Conservation (phyloP, 2,888 invertebrate genomes). For the Gymnoscelis rufifasciata region DNA sequence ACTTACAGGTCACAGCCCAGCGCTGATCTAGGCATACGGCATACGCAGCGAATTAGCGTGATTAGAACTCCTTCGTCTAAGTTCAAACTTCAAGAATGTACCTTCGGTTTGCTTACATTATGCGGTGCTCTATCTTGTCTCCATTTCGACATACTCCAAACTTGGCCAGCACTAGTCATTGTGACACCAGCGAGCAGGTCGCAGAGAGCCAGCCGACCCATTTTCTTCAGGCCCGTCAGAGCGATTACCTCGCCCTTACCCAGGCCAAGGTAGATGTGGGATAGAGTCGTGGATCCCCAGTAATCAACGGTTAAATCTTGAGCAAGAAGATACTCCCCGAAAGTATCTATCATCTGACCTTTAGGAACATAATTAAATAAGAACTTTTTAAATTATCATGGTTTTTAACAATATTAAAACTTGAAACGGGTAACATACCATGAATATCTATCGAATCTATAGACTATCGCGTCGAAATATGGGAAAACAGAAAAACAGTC, state of each 20-base stretch:
- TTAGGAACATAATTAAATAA: not conserved
- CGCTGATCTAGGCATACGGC: too few species aligned
- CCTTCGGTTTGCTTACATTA: too few species aligned
- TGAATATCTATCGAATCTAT: too few species aligned
- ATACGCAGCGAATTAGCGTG: too few species aligned
- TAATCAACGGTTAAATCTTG: conserved; percentile 37
- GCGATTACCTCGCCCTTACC: conserved; percentile 56
- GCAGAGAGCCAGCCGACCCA: conserved; percentile 48
- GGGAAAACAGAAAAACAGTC: too few species aligned
- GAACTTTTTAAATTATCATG: too few species aligned
- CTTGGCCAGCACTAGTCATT: conserved; percentile 41
- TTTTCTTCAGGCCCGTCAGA: conserved; percentile 48
- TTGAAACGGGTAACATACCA: too few species aligned
- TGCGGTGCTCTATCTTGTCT: conserved; percentile 39
- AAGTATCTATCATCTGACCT: conserved; percentile 42
- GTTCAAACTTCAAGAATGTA: too few species aligned
- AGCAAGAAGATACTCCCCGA: conserved; percentile 53
- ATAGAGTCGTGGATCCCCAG: conserved; percentile 34
- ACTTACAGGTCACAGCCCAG: too few species aligned
- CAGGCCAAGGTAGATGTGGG: conserved; percentile 50
- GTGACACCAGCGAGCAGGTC: conserved; percentile 51
- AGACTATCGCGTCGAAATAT: too few species aligned
- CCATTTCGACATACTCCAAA: conserved; percentile 52
- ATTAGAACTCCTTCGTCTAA: too few species aligned
- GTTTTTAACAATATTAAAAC: too few species aligned